Conservation (phyloP, 2,113 vertebrate species). For the Chrysochloris asiatica region DNA sequence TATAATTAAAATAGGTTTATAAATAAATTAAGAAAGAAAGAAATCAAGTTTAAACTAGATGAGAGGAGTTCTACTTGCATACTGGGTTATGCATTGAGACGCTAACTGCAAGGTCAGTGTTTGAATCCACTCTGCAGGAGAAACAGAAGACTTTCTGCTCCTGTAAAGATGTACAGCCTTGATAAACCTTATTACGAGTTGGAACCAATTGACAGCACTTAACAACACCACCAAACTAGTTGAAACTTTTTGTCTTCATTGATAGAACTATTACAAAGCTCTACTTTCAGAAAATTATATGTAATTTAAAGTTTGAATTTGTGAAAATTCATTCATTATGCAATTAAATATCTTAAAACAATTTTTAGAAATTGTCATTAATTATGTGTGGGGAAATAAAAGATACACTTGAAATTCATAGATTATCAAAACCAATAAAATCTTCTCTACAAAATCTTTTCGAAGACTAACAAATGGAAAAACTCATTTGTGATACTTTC, state of each 20-base stretch:
- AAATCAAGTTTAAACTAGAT: slow-evolving; percentile 31
- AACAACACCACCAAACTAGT: no score
- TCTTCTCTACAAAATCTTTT: slow-evolving; percentile 25
- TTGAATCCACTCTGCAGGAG: no score
- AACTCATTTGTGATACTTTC: background rate
- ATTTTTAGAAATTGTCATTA: background rate
- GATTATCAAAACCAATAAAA: background rate
- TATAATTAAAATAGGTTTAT: slow-evolving; percentile 47
- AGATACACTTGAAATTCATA: slow-evolving; percentile 5
- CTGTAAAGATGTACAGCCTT: no score
- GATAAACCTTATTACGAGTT: no score
- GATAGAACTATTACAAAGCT: background rate
- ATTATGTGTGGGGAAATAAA: slow-evolving; percentile 20
- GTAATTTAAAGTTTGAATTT: background rate
- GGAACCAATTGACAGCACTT: no score
- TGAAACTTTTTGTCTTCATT: background rate
- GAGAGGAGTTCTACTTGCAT: no score
- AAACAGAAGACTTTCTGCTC: no score
- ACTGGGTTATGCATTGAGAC: no score
- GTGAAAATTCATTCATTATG: slow-evolving; percentile 8
- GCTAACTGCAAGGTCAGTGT: no score
- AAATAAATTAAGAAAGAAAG: slow-evolving; percentile 26
- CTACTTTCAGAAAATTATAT: slow-evolving; percentile 19
- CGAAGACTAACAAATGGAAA: background rate
- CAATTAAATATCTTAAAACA: slow-evolving; percentile 3